Percentiles rank a stretch among this genome's conserved stretches.
These are phyloP conservation scores for Netelia fuscicornis DNA, from an alignment of 2,888 invertebrate species.

Conservation along the genomic window DNA sequence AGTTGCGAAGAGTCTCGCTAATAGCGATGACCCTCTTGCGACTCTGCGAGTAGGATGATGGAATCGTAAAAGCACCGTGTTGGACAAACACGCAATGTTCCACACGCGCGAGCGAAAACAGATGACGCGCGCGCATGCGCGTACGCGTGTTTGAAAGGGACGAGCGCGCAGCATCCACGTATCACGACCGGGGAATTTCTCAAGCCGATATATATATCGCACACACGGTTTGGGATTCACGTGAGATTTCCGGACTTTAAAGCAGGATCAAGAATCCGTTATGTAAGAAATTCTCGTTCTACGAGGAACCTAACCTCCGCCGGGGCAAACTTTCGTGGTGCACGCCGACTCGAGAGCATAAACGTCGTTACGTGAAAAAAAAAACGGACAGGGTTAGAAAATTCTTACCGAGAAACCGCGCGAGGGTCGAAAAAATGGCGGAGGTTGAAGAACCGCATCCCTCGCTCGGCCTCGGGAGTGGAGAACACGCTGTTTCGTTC, in stretches of 20 bases:
- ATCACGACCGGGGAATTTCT: not conserved
- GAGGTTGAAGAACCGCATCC: slow-evolving; percentile 8
- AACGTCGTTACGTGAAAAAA: slow-evolving; percentile 40
- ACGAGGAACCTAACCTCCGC: not conserved
- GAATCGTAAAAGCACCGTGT: not conserved
- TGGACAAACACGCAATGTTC: not conserved
- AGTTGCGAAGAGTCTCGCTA: not conserved
- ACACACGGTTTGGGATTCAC: slow-evolving; percentile 5
- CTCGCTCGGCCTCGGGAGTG: slow-evolving; percentile 27
- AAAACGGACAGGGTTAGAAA: slow-evolving; percentile 16
- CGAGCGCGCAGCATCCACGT: not conserved
- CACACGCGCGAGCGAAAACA: not conserved
- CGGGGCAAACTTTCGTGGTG: slow-evolving; percentile 41
- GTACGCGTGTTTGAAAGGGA: not conserved
- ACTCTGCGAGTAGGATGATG: not conserved
- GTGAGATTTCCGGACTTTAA: slow-evolving; percentile 55
- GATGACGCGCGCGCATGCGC: not conserved
- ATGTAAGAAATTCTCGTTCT: slow-evolving; percentile 45
- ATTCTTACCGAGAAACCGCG: slow-evolving; percentile 6
- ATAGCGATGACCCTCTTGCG: not conserved
- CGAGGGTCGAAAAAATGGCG: slow-evolving; percentile 1
- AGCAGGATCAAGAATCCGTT: slow-evolving; percentile 61
- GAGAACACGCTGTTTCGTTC: slow-evolving; percentile 33
- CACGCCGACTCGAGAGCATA: slow-evolving; percentile 24
- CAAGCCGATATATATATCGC: slow-evolving; percentile 41